Evolutionary conservation across 2,888 invertebrate genomes (phyloP).

Genomic region (Boloria selene): DNA sequence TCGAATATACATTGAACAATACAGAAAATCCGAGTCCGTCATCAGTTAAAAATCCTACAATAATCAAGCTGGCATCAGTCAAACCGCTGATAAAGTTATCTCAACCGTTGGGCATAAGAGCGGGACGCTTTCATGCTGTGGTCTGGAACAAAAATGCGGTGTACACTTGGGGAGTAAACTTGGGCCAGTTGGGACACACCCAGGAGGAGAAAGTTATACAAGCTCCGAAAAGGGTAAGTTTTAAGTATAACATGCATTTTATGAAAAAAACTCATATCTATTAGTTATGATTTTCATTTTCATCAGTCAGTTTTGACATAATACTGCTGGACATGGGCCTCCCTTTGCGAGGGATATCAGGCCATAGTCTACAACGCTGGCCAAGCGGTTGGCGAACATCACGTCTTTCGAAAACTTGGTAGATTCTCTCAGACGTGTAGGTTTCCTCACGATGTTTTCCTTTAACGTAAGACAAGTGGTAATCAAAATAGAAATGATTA

Average conservation of each 20-base stretch:
- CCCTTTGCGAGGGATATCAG: too few species aligned
- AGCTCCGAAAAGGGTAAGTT: conserved; percentile 73
- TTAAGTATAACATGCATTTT: not conserved
- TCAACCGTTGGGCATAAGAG: conserved; percentile 80
- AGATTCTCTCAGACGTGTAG: too few species aligned
- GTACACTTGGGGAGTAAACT: conserved; percentile 91
- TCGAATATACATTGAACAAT: conserved; percentile 68
- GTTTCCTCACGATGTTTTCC: too few species aligned
- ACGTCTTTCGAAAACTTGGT: too few species aligned
- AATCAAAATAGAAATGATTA: too few species aligned
- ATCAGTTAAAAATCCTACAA: conserved; percentile 59
- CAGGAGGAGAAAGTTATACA: conserved; percentile 71
- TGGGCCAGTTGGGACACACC: conserved; percentile 90
- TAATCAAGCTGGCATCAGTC: conserved; percentile 58
- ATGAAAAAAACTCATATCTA: too few species aligned
- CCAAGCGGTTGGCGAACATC: too few species aligned
- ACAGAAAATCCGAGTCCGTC: conserved; percentile 64
- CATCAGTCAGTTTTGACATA: too few species aligned
- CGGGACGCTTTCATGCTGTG: conserved; percentile 88
- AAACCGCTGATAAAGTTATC: conserved; percentile 67
- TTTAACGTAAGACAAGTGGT: too few species aligned
- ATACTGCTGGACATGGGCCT: too few species aligned
- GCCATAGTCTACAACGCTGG: too few species aligned
- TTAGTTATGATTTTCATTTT: too few species aligned
- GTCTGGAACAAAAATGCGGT: conserved; percentile 84